These are phyloP conservation scores for Chascanopsetta lugubris DNA, from an alignment of 2,113 vertebrate species.

Conservation along the genomic window DNA sequence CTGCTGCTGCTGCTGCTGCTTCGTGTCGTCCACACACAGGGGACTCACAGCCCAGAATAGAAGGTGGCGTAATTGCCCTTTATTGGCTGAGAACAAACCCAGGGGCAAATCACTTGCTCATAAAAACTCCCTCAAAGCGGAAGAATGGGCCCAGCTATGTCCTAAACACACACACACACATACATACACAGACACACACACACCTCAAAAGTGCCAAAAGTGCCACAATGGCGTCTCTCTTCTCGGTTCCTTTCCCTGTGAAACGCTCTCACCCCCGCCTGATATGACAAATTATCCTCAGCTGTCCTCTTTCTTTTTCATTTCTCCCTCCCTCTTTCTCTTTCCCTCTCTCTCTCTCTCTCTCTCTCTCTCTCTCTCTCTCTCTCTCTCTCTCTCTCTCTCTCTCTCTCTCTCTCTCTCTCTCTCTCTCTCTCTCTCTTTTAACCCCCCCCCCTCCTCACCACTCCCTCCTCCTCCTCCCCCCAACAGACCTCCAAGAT, in stretches of 20 bases:
- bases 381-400: neutral
- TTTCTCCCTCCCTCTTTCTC: neutral
- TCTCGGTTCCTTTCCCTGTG: constrained; percentile 28
- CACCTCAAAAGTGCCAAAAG: constrained; percentile 12
- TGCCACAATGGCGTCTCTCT: constrained; percentile 52
- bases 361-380: neutral
- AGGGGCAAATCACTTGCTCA: constrained; percentile 39
- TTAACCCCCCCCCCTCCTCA: neutral
- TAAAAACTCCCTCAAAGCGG: constrained; percentile 40
- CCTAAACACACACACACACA: constrained; percentile 15
- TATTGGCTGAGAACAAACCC: constrained; percentile 43
- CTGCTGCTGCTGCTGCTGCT: constrained; percentile 8
- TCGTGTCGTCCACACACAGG: constrained; percentile 11
- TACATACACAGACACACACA: neutral
- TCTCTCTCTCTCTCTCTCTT: neutral
- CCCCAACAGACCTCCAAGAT: constrained; percentile 86
- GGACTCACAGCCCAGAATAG: constrained; percentile 30
- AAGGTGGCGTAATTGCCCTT: constrained; percentile 39
- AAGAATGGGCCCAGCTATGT: constrained; percentile 34
- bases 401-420: neutral
- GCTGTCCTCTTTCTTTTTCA: constrained; percentile 1
- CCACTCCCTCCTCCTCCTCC: neutral
- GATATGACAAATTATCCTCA: constrained; percentile 55
- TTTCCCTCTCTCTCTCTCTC: neutral
- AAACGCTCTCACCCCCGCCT: constrained; percentile 35